Evolutionary conservation across 2,113 vertebrate species (phyloP).

Genomic region (Mirza zaza): DNA sequence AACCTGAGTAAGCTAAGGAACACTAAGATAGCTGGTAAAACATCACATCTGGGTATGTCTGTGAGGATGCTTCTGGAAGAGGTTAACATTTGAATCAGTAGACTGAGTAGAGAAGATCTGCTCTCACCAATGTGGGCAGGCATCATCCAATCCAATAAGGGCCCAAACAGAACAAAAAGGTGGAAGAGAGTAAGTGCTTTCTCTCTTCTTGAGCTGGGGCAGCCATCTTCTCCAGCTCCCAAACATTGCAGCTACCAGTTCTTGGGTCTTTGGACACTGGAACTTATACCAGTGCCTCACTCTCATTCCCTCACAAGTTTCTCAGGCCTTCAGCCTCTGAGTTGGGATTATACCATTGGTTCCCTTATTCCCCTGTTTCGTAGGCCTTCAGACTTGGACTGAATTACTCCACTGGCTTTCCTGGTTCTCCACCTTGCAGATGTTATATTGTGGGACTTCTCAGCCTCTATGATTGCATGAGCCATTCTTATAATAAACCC

Average conservation of each 20-base stretch:
- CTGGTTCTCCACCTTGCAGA: not conserved
- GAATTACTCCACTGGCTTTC: not conserved
- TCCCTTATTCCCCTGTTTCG: not conserved
- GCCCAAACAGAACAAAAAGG: not conserved
- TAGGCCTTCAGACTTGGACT: not conserved
- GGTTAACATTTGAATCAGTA: not conserved
- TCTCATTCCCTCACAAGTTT: not conserved
- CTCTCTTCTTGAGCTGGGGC: not conserved
- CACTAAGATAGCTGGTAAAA: not conserved
- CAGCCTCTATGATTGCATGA: not conserved
- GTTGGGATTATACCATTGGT: not conserved
- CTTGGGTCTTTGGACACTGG: not conserved
- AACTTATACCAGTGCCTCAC: not conserved
- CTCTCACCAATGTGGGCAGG: not conserved
- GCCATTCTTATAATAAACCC: not conserved
- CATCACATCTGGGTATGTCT: not conserved
- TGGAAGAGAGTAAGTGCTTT: not conserved
- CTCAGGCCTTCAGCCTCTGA: not conserved
- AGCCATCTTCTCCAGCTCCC: not conserved
- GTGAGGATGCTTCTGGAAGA: not conserved
- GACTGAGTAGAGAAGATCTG: not conserved
- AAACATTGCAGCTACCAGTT: not conserved
- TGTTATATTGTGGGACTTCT: too few species aligned
- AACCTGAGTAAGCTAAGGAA: not conserved
- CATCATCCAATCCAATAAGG: not conserved